Base-by-base conservation (phyloP, 2,888 invertebrate genomes). In the Brachyopa scutellaris region DNA sequence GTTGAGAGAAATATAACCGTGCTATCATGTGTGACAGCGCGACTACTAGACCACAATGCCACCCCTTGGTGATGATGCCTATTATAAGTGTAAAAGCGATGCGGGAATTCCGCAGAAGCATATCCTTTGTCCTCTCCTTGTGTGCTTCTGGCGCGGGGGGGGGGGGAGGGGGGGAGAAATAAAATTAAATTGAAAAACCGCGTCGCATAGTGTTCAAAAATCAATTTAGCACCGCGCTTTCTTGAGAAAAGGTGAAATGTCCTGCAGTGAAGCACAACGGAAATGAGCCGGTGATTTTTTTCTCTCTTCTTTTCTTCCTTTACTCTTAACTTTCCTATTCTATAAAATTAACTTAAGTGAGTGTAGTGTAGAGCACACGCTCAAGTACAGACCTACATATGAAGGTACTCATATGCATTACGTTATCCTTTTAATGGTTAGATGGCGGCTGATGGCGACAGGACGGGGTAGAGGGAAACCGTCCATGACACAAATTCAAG, bases 401-500 rank as follows among this genome's bases (percentile, higher is more conserved):
- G n/a, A n/a, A n/a, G n/a, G n/a, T 51, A 26, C 45, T 47, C 62
- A 59, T 53, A 66, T 77, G 70, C 64, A 70, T 38, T 31, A 64
- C 47, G 64, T 76, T 76, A 76, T 82, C 64, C 77, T 70, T 70
- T 77, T 72, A 66, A 57, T 33, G 53, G 38, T 42, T 29, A 26
- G n/a, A 2, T 47, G 19, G 6, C 9, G n/a, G 36, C 2, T 53
- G 26, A 49, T n/a, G 26, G 42, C 8, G 17, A 29, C 2, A 11
- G 19, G 9, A 7, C n/a, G 26, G 8, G 23, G 45, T 33, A 15
- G 17, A 55, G 36, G 36, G 36, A 69, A 77, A 77, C 70, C 70
- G 70, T 72, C 77, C 66, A 47, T 82, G 70, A 77, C 70, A 82
- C 77, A 72, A 51, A 82, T 82, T 82, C 61, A 53, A 82, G 70